A percentile compares a stretch with the other conserved stretches of the same genome.
Conservation (phyloP, 1,140 invertebrate species). For the Formica selysi region DNA sequence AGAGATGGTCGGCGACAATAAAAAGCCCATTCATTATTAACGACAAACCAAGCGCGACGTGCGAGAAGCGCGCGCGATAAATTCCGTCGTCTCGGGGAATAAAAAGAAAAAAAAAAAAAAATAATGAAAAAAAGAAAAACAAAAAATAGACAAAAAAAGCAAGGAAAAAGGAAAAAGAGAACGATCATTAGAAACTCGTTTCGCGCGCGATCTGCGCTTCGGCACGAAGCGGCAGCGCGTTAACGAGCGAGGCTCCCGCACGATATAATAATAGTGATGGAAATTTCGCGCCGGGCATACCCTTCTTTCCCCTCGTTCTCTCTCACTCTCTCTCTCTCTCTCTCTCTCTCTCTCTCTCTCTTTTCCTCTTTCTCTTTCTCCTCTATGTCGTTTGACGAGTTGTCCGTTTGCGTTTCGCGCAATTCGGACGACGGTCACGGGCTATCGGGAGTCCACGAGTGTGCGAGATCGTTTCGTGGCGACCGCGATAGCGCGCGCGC, state of each 20-base stretch:
- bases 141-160: no score
- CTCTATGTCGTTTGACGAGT: conserved; percentile 40
- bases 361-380: not conserved
- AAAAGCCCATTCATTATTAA: conserved; percentile 70
- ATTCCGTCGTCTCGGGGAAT: conserved; percentile 39
- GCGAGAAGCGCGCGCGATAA: conserved; percentile 51
- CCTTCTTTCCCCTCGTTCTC: not conserved
- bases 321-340: not conserved
- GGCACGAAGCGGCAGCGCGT: conserved; percentile 56
- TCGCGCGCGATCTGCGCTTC: conserved; percentile 59
- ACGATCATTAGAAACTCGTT: conserved; percentile 62
- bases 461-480: conserved; percentile 37
- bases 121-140: not conserved
- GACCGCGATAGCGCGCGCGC: conserved; percentile 28
- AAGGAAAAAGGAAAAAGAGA: conserved; percentile 32
- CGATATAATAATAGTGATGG: conserved; percentile 58
- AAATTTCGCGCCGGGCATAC: conserved; percentile 43
- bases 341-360: not conserved
- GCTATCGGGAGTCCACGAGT: conserved; percentile 9
- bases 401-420: conserved; percentile 38
- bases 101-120: conserved; percentile 1
- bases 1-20: conserved; percentile 51
- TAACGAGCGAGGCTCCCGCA: conserved; percentile 46
- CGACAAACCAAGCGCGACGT: conserved; percentile 45
- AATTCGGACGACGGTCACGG: conserved; percentile 29